These are phyloP conservation scores for Falco peregrinus DNA, from an alignment of 2,797 vertebrate genomes.

Conservation along the genomic window DNA sequence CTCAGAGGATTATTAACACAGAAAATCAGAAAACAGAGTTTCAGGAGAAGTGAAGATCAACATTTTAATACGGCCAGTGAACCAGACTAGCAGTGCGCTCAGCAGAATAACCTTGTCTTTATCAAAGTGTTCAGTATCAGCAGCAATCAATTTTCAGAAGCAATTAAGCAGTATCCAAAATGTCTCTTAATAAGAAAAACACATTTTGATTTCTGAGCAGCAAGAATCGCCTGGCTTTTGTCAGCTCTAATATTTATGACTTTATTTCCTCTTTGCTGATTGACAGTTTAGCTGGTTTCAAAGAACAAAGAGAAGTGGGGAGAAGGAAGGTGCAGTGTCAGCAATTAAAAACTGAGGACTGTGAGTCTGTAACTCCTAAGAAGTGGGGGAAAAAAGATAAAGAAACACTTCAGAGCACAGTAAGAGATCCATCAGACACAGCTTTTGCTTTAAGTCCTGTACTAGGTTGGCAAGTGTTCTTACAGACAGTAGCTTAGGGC, in stretches of 20 bases:
- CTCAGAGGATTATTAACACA: neutral
- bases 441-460: neutral
- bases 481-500: neutral
- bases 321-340: neutral
- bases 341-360: neutral
- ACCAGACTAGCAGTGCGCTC: neutral
- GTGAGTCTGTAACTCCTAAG: neutral
- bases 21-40: neutral
- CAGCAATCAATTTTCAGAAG: neutral
- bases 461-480: neutral
- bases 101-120: neutral
- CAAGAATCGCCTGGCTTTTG: neutral
- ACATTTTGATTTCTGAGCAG: neutral
- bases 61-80: neutral
- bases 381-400: neutral
- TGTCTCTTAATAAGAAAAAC: neutral
- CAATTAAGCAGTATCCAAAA: neutral
- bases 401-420: neutral
- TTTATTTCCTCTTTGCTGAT: neutral
- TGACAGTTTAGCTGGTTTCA: neutral
- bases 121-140: neutral
- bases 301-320: neutral
- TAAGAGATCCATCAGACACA: neutral
- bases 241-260: neutral
- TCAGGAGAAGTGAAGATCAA: neutral